Evolutionary conservation across 2,888 invertebrate species (phyloP).

Genomic region (Meghimatium bilineatum): DNA sequence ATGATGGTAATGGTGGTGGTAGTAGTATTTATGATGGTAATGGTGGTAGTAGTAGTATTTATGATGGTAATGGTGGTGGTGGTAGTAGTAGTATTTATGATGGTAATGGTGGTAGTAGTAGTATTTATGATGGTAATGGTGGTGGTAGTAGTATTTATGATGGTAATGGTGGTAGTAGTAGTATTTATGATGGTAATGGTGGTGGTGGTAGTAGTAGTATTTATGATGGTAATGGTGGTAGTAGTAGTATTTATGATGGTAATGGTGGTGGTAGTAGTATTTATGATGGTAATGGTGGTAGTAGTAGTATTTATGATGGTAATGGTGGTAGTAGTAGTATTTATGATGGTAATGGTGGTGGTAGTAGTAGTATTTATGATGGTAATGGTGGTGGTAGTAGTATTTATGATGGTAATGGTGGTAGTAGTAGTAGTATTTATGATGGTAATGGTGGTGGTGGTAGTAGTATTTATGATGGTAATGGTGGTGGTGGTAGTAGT

Average conservation of each 20-base stretch:
- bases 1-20: neutral
- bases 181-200: too few relatives aligned
- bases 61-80: neutral
- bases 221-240: too few relatives aligned
- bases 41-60: neutral
- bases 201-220: too few relatives aligned
- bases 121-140: neutral
- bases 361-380: neutral
- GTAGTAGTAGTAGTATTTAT: neutral
- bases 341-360: too few relatives aligned
- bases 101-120: neutral
- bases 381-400: neutral
- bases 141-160: neutral
- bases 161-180: neutral
- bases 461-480: too few relatives aligned
- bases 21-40: neutral
- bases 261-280: neutral
- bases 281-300: neutral
- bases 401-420: neutral
- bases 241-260: neutral
- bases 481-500: neutral
- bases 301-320: neutral
- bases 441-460: neutral
- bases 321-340: too few relatives aligned
- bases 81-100: too few relatives aligned